Percentiles rank a stretch among this genome's conserved stretches.
phyloP scores from a whole-genome alignment of 2,113 vertebrate species.

The Tyrannus savana region DNA sequence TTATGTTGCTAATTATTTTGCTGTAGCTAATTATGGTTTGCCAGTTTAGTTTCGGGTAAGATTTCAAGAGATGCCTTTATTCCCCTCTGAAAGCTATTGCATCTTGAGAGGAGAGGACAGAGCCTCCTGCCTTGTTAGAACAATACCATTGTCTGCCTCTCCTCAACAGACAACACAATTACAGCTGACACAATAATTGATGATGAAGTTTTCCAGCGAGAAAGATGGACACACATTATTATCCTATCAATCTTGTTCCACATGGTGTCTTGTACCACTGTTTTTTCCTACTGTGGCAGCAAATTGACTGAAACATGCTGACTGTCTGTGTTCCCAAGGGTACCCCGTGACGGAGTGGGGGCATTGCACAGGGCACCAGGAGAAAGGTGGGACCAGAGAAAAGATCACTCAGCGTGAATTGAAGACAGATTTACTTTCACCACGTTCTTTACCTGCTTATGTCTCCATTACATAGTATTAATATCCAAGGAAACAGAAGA shows the following conservation, averaged over 20 bases:
- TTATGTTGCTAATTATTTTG: constrained; percentile 66
- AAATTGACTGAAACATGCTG: constrained; percentile 5
- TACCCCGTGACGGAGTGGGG: not conserved
- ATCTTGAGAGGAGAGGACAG: not conserved
- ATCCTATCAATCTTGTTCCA: constrained; percentile 9
- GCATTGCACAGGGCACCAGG: not conserved
- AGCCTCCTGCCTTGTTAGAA: constrained; percentile 22
- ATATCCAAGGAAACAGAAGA: not conserved
- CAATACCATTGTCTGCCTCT: not conserved
- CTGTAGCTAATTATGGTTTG: constrained; percentile 53
- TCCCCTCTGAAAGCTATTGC: not conserved
- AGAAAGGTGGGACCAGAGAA: not conserved
- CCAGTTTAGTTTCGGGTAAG: not conserved
- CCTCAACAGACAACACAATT: constrained; percentile 3
- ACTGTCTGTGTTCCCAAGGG: not conserved
- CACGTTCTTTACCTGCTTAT: not conserved
- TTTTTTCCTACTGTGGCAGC: not conserved
- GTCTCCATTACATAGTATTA: not conserved
- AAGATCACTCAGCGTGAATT: not conserved
- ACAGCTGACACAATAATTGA: constrained; percentile 38
- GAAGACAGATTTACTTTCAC: not conserved
- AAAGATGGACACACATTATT: not conserved
- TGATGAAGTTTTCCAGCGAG: not conserved
- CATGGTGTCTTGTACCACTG: not conserved
- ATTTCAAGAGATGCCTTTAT: constrained; percentile 36